Conservation (phyloP, 2,797 vertebrate genomes). For the Ambastaia sidthimunki region DNA sequence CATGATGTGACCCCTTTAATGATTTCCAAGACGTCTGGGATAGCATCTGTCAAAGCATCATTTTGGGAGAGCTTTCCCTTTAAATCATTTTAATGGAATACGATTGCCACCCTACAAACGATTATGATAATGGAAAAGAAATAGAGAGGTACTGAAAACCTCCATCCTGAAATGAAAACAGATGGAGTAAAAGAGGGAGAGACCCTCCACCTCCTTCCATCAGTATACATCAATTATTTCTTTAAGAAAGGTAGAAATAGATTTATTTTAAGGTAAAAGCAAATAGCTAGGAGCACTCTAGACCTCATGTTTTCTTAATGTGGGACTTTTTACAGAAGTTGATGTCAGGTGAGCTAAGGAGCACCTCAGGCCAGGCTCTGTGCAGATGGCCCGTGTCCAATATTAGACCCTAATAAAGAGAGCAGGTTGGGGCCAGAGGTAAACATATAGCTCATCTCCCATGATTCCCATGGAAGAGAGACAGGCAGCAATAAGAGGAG, state of each 20-base stretch:
- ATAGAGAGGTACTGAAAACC: background rate
- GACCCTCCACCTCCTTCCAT: conserved; percentile 20
- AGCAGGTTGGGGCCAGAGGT: conserved; percentile 25
- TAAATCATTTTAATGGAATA: conserved; percentile 30
- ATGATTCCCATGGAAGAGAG: conserved; percentile 34
- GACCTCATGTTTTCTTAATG: conserved; percentile 63
- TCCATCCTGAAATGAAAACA: conserved; percentile 45
- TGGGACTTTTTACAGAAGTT: conserved; percentile 42
- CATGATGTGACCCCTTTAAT: background rate
- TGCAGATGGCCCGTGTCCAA: conserved; percentile 7
- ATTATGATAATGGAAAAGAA: conserved; percentile 41
- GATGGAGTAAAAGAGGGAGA: conserved; percentile 17
- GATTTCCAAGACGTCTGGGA: conserved; percentile 33
- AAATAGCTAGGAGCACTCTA: conserved; percentile 52
- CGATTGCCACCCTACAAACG: conserved; percentile 26
- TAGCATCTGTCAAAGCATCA: conserved; percentile 3
- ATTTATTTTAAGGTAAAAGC: conserved; percentile 60
- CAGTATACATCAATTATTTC: conserved; percentile 64
- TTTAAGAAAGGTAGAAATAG: conserved; percentile 48
- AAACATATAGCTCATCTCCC: conserved; percentile 40
- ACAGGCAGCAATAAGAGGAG: conserved; percentile 38
- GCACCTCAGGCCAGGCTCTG: conserved; percentile 26
- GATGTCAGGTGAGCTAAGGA: conserved; percentile 40
- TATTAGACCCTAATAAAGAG: conserved; percentile 52
- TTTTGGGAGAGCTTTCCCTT: background rate